Base-by-base conservation (phyloP, 30 jellyfish, hydroid and myxozoan genomes). In the Mastigias papua region DNA sequence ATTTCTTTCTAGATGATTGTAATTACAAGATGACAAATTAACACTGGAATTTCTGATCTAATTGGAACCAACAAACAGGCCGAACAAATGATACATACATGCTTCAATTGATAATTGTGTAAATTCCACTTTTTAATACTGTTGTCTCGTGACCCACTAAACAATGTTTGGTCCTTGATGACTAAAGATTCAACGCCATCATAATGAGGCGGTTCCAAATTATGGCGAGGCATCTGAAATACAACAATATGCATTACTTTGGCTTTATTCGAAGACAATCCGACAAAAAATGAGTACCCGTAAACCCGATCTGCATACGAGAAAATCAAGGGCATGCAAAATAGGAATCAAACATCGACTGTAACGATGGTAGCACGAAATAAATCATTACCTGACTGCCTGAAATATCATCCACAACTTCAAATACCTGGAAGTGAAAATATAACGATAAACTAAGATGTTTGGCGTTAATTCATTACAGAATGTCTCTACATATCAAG, bases 131-230 rank as follows among this genome's bases (percentile, higher is more conserved):
- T 88, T 92, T 93, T 93, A 42, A 93, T 93, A 26, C 96, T 93
- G 58, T 87, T 93, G 64, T 93, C 98, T 46, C 98, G 89, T 72
- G 98, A 93, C 46, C 98, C 98, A 64, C 98, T 93, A 35, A 93
- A 93, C 78, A 93, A 61, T 15, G 83, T 68, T 48, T 81, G 28
- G 42, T 65, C 98, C 34, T 79, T 81, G 77, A 93, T 76, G 16
- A 97, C 97, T 35, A 93, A 87, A 1, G 98, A 93, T 81, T 93
- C 96, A 21, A 93, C 97, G 15, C 98, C 98, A 42, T 93, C 98
- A 78, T 93, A 93, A 75, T 93, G 98, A 22, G 98, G 98, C 3
- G 98, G 98, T 80, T 93, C 98, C 31, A 93, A 79, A 81, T 93
- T 93, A 51, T 87, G 97, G 27, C 98, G 95, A 2, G 98, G 98